Evolutionary conservation across 2,888 invertebrate genomes (phyloP).

Genomic region (Drosophila mettleri): DNA sequence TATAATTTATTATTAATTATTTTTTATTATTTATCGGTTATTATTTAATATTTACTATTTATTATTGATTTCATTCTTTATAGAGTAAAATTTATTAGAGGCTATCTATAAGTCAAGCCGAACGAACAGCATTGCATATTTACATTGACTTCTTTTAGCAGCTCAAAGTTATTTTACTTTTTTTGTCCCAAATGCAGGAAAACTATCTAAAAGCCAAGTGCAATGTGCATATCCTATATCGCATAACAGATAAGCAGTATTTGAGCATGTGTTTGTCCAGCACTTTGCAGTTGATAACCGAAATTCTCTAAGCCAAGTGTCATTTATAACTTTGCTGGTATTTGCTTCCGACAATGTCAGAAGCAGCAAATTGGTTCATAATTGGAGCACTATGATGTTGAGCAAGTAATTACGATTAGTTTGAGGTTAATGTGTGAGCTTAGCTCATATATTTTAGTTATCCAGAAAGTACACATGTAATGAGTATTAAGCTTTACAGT

Average conservation of each 20-base stretch:
- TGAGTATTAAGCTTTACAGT: neutral
- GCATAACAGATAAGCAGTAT: constrained; percentile 39
- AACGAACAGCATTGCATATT: neutral
- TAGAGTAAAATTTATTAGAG: too few relatives aligned
- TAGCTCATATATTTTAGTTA: neutral
- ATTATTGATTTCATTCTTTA: neutral
- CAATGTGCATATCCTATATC: constrained; percentile 55
- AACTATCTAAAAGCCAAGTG: constrained; percentile 32
- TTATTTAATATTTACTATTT: too few relatives aligned
- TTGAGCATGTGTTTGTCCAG: constrained; percentile 53
- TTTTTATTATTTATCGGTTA: neutral
- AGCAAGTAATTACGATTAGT: neutral
- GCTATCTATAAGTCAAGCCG: neutral
- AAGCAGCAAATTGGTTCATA: constrained; percentile 46
- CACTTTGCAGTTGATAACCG: constrained; percentile 47
- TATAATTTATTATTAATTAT: too few relatives aligned
- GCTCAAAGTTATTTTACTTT: constrained; percentile 6
- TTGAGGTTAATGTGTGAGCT: neutral
- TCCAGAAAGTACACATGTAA: too few relatives aligned
- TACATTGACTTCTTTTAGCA: constrained; percentile 14
- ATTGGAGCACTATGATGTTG: constrained; percentile 36
- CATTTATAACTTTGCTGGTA: constrained; percentile 14
- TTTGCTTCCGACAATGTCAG: constrained; percentile 11
- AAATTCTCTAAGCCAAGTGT: constrained; percentile 12
- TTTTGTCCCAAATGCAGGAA: constrained; percentile 11